Evolutionary conservation across 2,797 vertebrate species (phyloP).

Genomic region (Protonibea diacanthus): DNA sequence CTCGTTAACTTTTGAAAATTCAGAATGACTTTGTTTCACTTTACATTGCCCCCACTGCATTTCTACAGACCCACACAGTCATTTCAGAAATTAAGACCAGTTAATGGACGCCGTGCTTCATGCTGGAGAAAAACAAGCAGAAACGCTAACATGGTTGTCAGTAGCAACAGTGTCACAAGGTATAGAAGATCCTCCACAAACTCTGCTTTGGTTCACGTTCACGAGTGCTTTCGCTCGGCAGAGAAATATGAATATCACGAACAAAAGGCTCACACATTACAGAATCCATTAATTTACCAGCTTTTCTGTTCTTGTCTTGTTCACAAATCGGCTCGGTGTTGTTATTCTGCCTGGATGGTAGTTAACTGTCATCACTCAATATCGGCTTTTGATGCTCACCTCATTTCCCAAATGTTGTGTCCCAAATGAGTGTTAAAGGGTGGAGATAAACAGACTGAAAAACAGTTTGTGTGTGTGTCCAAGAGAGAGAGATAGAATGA

Average conservation of each 20-base stretch:
- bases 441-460: constrained; percentile 31
- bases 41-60: background rate
- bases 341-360: constrained; percentile 16
- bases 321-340: constrained; percentile 17
- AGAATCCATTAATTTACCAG: constrained; percentile 16
- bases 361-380: constrained; percentile 38
- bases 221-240: constrained; percentile 5
- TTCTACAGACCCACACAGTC: background rate
- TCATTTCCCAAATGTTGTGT: constrained; percentile 31
- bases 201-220: constrained; percentile 1
- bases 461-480: background rate
- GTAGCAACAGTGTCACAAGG: constrained; percentile 36
- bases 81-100: constrained; percentile 12
- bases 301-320: constrained; percentile 23
- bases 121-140: background rate
- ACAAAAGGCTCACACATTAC: constrained; percentile 6
- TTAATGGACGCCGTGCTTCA: constrained; percentile 24
- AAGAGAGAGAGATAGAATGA: background rate
- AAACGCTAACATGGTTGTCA: constrained; percentile 53
- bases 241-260: constrained; percentile 10
- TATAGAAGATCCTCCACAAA: constrained; percentile 11
- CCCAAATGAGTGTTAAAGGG: constrained; percentile 14
- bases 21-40: background rate
- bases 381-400: constrained; percentile 9
- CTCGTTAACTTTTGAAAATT: background rate